Evolutionary conservation across 2,113 vertebrate species (phyloP).

Genomic region (Cebus imitator): DNA sequence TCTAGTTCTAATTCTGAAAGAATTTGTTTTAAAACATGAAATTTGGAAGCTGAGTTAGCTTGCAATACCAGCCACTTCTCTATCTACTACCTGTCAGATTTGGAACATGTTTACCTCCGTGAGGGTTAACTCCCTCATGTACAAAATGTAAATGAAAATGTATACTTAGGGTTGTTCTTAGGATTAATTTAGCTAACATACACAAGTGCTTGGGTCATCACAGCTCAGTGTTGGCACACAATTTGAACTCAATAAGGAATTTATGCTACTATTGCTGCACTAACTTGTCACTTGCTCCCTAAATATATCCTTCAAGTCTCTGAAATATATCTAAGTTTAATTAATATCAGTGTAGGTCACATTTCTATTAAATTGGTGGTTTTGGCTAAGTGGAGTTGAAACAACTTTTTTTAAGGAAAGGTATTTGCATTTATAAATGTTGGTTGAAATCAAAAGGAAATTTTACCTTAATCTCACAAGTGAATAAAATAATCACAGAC

Average conservation of each 20-base stretch:
- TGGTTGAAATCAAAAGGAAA: background rate
- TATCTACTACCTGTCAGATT: too few relatives aligned
- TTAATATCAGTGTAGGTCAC: background rate
- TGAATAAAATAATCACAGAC: background rate
- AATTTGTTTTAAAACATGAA: background rate
- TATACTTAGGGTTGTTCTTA: background rate
- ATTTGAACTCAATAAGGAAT: background rate
- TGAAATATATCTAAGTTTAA: background rate
- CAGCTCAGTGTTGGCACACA: background rate
- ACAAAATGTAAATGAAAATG: background rate
- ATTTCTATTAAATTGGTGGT: background rate
- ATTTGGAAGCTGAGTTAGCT: background rate
- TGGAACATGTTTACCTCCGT: background rate
- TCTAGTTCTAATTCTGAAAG: background rate
- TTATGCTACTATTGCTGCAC: background rate
- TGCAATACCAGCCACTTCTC: background rate
- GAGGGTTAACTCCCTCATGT: background rate
- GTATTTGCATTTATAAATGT: background rate
- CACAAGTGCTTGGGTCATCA: background rate
- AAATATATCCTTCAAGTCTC: background rate
- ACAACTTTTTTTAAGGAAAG: background rate
- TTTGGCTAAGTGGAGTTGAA: background rate
- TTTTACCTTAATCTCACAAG: background rate
- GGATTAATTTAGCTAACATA: background rate
- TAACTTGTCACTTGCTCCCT: background rate